Percentiles rank a stretch among this genome's conserved stretches.
phyloP scores from a whole-genome alignment of 1,140 invertebrate species.

The Dendroctonus ponderosae region DNA sequence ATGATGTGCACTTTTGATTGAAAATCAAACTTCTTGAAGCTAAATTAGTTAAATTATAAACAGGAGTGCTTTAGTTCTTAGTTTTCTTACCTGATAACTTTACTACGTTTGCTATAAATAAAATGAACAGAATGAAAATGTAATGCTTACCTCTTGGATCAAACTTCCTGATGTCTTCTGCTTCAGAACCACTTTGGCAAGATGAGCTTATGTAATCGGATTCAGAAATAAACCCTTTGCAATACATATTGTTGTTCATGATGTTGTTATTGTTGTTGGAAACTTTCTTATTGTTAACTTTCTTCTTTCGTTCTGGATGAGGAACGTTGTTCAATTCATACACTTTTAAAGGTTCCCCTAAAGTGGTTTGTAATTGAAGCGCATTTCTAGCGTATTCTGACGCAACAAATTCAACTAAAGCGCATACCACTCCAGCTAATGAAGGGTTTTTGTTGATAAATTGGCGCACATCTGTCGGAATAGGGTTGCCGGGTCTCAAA shows the following conservation, averaged over 20 bases:
- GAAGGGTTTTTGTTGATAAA: constrained; percentile 89
- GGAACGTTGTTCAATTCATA: constrained; percentile 61
- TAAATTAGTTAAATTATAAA: too few species aligned
- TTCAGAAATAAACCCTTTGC: constrained; percentile 30
- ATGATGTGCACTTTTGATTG: too few species aligned
- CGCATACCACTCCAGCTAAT: constrained; percentile 77
- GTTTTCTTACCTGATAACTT: neutral
- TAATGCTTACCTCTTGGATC: constrained; percentile 50
- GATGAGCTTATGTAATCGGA: constrained; percentile 54
- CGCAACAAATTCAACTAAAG: constrained; percentile 85
- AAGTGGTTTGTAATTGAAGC: constrained; percentile 56
- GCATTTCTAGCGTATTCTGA: constrained; percentile 81
- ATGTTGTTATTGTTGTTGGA: constrained; percentile 43
- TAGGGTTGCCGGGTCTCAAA: constrained; percentile 79
- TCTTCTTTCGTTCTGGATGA: constrained; percentile 58
- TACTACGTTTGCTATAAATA: too few species aligned
- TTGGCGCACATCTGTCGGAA: constrained; percentile 84
- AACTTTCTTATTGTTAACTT: constrained; percentile 52
- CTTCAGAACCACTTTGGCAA: constrained; percentile 67
- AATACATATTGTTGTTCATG: constrained; percentile 39
- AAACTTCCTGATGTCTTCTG: constrained; percentile 59
- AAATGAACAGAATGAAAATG: neutral
- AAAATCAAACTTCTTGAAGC: too few species aligned
- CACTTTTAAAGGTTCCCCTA: constrained; percentile 50
- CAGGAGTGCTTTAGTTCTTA: too few species aligned